phyloP scores from a whole-genome alignment of 2,113 vertebrate genomes.

The Spermophilus dauricus region DNA sequence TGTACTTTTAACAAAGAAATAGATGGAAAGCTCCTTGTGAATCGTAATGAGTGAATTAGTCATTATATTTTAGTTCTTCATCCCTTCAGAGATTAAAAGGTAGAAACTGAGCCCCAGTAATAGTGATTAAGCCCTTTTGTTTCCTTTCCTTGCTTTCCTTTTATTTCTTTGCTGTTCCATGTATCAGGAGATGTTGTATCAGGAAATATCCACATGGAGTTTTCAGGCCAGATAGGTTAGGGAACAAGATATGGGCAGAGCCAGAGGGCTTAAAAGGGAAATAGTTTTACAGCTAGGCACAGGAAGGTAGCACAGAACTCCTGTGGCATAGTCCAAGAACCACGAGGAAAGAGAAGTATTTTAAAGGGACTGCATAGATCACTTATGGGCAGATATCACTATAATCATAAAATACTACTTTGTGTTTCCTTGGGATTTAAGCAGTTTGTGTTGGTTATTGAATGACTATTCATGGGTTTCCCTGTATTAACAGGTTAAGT shows the following conservation, averaged over 20 bases:
- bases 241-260: background rate
- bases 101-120: background rate
- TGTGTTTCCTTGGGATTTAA: conserved; percentile 5
- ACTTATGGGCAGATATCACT: background rate
- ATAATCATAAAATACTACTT: background rate
- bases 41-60: background rate
- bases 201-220: background rate
- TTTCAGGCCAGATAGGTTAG: background rate
- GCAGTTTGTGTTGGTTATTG: background rate
- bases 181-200: background rate
- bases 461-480: background rate
- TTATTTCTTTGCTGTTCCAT: background rate
- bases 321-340: background rate
- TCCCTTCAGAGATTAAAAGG: background rate
- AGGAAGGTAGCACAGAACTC: background rate
- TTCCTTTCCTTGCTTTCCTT: conserved; percentile 49
- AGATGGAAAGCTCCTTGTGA: background rate
- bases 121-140: background rate
- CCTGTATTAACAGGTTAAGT: background rate
- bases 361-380: background rate
- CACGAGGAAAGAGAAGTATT: background rate
- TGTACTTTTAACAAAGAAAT: conserved; percentile 10
- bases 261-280: background rate
- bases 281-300: background rate
- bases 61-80: background rate